phyloP scores from a whole-genome alignment of 2,113 vertebrate genomes.

The Rhea pennata region DNA sequence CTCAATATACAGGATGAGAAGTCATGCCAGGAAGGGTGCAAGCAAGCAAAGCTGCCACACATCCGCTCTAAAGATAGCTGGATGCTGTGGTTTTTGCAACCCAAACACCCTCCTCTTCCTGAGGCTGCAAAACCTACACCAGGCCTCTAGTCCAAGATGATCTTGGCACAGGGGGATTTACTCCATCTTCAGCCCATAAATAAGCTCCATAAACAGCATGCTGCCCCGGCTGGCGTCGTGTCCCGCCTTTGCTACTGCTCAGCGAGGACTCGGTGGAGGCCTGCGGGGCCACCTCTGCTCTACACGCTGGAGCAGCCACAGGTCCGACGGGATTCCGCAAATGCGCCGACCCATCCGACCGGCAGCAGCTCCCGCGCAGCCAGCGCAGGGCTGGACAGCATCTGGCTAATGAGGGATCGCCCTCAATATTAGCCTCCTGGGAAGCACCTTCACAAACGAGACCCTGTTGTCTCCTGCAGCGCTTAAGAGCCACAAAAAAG shows the following conservation, averaged over 20 bases:
- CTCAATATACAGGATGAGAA: background rate
- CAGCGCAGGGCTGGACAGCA: background rate
- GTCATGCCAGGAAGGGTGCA: background rate
- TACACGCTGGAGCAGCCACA: rapidly evolving
- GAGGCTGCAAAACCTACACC: background rate
- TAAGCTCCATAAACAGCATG: rapidly evolving
- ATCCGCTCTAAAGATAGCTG: background rate
- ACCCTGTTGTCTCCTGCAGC: rapidly evolving
- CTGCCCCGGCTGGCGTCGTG: rapidly evolving
- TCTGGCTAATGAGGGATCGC: rapidly evolving
- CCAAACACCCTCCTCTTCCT: background rate
- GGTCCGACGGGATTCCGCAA: rapidly evolving
- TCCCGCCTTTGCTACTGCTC: background rate
- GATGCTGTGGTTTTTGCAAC: background rate
- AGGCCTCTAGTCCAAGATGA: rapidly evolving
- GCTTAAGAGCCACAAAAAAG: background rate
- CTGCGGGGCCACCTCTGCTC: rapidly evolving
- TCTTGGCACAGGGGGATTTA: background rate
- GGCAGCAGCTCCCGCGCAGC: rapidly evolving
- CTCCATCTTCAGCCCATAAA: background rate
- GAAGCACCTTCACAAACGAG: background rate
- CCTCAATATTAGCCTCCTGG: rapidly evolving
- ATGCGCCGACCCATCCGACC: rapidly evolving
- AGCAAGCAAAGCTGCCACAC: background rate
- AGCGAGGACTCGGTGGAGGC: background rate